Percentiles rank a stretch among this genome's conserved stretches.
phyloP scores from a whole-genome alignment of 2,888 invertebrate genomes.

The Lasius platythorax region DNA sequence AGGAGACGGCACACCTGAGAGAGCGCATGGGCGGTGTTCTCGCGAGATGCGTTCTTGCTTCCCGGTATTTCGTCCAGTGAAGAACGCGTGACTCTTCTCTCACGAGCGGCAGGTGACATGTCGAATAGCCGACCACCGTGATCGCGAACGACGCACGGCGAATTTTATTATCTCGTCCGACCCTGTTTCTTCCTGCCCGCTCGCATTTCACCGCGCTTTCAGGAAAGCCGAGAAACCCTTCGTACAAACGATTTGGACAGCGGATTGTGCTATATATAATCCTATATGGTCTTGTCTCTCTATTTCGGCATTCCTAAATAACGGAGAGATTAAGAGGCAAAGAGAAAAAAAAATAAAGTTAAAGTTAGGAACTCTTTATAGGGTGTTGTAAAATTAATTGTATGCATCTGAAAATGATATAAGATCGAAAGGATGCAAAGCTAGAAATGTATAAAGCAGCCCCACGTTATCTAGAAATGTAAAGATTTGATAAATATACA shows the following conservation, averaged over 20 bases:
- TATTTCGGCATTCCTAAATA: background rate
- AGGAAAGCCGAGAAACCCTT: constrained; percentile 42
- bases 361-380: background rate
- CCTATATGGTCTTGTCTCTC: background rate
- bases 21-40: constrained; percentile 74
- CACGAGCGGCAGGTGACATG: constrained; percentile 68
- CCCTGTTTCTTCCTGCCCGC: constrained; percentile 36
- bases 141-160: constrained; percentile 70
- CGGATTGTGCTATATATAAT: constrained; percentile 36
- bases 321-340: background rate
- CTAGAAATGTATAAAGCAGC: background rate
- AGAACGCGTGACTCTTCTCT: constrained; percentile 46
- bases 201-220: constrained; percentile 39
- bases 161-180: constrained; percentile 72
- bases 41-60: constrained; percentile 69
- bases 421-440: background rate
- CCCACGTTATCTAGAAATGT: background rate
- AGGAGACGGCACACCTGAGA: constrained; percentile 34
- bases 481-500: background rate
- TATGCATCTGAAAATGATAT: background rate
- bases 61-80: constrained; percentile 74
- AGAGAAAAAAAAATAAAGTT: background rate
- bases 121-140: constrained; percentile 74
- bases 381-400: background rate
- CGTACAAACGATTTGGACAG: background rate